These are phyloP conservation scores for Hydra vulgaris DNA, from an alignment of 30 jellyfish, hydroid and myxozoan genomes.

Conservation along the genomic window DNA sequence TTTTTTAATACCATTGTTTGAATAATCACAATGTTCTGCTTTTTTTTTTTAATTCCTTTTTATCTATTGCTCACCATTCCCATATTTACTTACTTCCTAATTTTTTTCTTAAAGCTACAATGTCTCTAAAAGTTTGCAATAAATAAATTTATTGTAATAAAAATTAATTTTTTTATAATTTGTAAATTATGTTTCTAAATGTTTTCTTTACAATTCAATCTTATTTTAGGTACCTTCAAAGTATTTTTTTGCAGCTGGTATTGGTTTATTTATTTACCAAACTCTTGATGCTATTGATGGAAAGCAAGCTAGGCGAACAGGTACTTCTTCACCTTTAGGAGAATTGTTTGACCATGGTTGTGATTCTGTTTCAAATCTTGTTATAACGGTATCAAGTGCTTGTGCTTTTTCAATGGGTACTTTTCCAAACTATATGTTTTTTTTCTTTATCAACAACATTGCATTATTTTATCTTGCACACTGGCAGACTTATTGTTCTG, in stretches of 20 bases:
- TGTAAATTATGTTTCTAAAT: too few relatives aligned
- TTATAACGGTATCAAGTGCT: slow-evolving; percentile 43
- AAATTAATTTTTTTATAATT: too few relatives aligned
- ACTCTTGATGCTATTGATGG: slow-evolving; percentile 97
- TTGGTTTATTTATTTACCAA: slow-evolving; percentile 76
- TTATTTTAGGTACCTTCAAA: slow-evolving; percentile 38
- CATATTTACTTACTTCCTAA: too few relatives aligned
- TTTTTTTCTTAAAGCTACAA: too few relatives aligned
- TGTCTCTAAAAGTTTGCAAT: too few relatives aligned
- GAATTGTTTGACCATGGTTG: slow-evolving; percentile 97
- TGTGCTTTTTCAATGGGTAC: slow-evolving; percentile 61
- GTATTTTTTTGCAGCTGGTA: slow-evolving; percentile 34
- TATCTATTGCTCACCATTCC: too few relatives aligned
- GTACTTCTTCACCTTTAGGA: slow-evolving; percentile 86
- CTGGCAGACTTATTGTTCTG: too few relatives aligned
- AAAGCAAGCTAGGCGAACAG: slow-evolving; percentile 88
- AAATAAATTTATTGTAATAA: too few relatives aligned
- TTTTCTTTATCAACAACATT: slow-evolving; percentile 42
- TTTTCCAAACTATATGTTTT: slow-evolving; percentile 48
- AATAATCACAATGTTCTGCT: too few relatives aligned
- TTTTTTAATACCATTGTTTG: too few relatives aligned
- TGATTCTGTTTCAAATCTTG: slow-evolving; percentile 67
- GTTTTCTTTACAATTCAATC: not conserved
- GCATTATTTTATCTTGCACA: slow-evolving; percentile 45
- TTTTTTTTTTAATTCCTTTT: too few relatives aligned